These are phyloP conservation scores for Caenorhabditis remanei DNA, from an alignment of 1,140 invertebrate species.

Conservation along the genomic window DNA sequence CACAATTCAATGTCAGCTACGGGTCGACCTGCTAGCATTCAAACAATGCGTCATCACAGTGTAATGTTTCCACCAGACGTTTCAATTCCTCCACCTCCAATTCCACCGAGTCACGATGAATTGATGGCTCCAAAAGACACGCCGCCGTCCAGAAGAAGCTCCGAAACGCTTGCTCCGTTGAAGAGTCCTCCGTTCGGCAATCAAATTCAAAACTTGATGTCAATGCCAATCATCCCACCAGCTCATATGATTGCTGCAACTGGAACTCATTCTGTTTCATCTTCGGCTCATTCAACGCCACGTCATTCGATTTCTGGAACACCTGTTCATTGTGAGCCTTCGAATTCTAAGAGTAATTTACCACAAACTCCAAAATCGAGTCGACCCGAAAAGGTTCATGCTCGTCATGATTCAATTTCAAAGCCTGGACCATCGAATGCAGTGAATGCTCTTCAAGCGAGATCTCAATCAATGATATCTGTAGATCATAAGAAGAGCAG, in stretches of 20 bases:
- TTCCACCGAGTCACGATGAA: slow-evolving; percentile 19
- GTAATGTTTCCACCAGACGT: slow-evolving; percentile 4
- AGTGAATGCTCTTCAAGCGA: slow-evolving; percentile 11
- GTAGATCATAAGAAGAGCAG: neutral
- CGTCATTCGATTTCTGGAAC: slow-evolving; percentile 47
- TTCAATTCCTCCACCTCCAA: neutral
- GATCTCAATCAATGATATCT: slow-evolving; percentile 18
- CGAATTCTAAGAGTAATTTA: neutral
- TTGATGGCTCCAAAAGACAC: neutral
- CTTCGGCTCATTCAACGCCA: slow-evolving; percentile 22
- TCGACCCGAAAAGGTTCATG: neutral
- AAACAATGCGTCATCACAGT: slow-evolving; percentile 23
- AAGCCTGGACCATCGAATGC: slow-evolving; percentile 22
- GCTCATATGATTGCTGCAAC: slow-evolving; percentile 40
- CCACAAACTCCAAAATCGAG: neutral
- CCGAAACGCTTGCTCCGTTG: slow-evolving; percentile 7
- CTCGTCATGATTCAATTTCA: slow-evolving; percentile 30
- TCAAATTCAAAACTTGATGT: neutral
- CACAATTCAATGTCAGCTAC: slow-evolving; percentile 33
- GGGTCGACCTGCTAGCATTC: slow-evolving; percentile 28
- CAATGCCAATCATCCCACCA: neutral
- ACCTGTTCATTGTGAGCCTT: slow-evolving; percentile 10
- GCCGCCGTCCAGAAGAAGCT: slow-evolving; percentile 16
- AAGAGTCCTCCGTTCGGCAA: slow-evolving; percentile 25
- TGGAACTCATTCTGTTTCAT: slow-evolving; percentile 11